Conservation (phyloP, 2,113 vertebrate species). For the Tenebrosternarchus preto region DNA sequence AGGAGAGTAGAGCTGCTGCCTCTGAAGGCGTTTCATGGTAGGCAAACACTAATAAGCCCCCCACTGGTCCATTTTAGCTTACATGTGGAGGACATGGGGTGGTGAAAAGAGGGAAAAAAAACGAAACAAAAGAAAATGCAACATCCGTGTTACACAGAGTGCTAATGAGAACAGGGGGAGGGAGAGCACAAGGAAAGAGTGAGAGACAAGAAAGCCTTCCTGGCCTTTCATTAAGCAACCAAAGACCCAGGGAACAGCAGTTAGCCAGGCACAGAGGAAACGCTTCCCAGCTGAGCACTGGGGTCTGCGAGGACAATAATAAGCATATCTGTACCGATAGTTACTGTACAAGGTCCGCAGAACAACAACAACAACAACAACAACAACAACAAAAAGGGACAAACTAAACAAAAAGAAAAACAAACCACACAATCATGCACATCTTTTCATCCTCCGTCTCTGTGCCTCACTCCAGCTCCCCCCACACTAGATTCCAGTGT, state of each 20-base stretch:
- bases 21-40: constrained; percentile 38
- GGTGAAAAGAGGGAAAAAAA: neutral
- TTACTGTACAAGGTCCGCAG: neutral
- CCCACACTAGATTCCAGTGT: neutral
- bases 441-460: neutral
- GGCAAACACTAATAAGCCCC: constrained; percentile 50
- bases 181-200: constrained; percentile 29
- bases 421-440: too few relatives aligned
- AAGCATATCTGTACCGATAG: constrained; percentile 5
- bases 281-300: constrained; percentile 20
- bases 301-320: constrained; percentile 13
- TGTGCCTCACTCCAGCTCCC: neutral
- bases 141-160: constrained; percentile 36
- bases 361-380: constrained; percentile 2
- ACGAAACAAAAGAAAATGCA: constrained; percentile 15
- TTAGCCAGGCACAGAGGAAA: constrained; percentile 27
- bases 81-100: constrained; percentile 19
- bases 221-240: constrained; percentile 48
- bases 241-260: constrained; percentile 40
- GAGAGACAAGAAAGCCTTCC: constrained; percentile 40
- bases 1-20: neutral
- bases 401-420: too few relatives aligned
- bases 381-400: neutral
- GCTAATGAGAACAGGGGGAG: constrained; percentile 50
- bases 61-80: constrained; percentile 25